Evolutionary conservation across 2,113 vertebrate genomes (phyloP), one percentile per base, ranked within the genome.

Genomic region (Turdus rufiventris): DNA sequence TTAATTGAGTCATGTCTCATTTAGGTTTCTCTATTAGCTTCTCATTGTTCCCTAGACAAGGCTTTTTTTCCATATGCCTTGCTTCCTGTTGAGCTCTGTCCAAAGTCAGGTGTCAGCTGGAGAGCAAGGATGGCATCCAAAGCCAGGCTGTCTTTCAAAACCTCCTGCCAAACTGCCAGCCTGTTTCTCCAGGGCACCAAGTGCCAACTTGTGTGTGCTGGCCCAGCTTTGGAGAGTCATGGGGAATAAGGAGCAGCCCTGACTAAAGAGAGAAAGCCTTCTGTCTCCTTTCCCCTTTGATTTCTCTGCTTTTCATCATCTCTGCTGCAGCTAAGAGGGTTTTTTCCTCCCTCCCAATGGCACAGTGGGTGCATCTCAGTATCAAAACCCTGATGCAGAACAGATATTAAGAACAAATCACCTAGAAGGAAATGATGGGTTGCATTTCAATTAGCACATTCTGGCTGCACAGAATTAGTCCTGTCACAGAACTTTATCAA

Each of bases 1-100:
- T 97, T 97, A 97, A 95, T 92, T 94, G 95, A 97, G 91, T 94
- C 91, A 95, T 96, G 96, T 96, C 97, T 97, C 95, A 96, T 96
- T 97, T 95, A 93, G 89, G 93, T 94, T 91, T 85, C 82, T 93
- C 85, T 79, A 97, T 96, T 96, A 94, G 92, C 77, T 89, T 75
- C 92, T 96, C 95, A 94, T 94, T 96, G 93, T 96, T 97, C 94
- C 96, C 92, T 26, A 68, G 94, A 90, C 84, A 91, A 81, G 94
- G 94, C 95, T 93, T 89, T 93, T 93, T 96, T 95, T 93, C 85
- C 96, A 94, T 89, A 85, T 96, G 89, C 93, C 87, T 77, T 81
- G 60, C 83, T 95, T 97, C 95, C 95, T 96, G 89, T 93, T 93
- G 94, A 96, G 93, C 75, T 88, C 87, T 58, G 84, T 84, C 91